Evolutionary conservation across 2,113 vertebrate species (phyloP).

Genomic region (Phyllopteryx taeniolatus): DNA sequence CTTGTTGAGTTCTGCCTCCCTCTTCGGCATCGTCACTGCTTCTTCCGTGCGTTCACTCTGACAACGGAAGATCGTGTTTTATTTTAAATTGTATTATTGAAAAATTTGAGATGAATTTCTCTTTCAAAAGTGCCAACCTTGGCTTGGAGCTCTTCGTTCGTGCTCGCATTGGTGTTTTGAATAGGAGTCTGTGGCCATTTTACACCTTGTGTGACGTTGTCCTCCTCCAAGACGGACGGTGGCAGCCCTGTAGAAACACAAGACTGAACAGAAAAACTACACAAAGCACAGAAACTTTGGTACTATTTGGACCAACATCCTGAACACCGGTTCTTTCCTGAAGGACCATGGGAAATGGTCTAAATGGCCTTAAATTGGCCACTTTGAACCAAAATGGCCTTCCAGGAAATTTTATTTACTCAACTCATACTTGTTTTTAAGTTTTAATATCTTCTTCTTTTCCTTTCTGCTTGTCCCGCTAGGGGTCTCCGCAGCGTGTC

Average conservation of each 20-base stretch:
- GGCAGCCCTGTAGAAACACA: conserved; percentile 61
- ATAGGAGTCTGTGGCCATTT: conserved; percentile 35
- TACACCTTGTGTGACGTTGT: conserved; percentile 54
- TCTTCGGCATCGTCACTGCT: conserved; percentile 79
- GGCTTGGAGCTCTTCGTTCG: conserved; percentile 67
- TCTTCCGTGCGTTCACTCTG: conserved; percentile 83
- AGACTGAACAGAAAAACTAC: not conserved
- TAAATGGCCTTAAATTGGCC: too few species aligned
- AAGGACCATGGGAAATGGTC: too few species aligned
- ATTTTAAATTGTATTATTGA: not conserved
- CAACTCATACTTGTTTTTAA: too few species aligned
- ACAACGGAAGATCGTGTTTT: not conserved
- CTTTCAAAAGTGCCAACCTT: conserved; percentile 68
- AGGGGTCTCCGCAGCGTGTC: too few species aligned
- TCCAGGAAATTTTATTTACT: too few species aligned
- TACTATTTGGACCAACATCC: not conserved
- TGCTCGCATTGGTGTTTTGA: conserved; percentile 38
- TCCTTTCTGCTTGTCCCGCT: too few species aligned
- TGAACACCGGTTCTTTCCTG: not conserved
- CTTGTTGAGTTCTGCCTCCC: conserved; percentile 81
- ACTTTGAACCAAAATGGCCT: too few species aligned
- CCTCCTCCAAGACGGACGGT: conserved; percentile 55
- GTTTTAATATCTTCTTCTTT: too few species aligned
- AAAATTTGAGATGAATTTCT: not conserved
- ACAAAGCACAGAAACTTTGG: not conserved